Evolutionary conservation across 2,888 invertebrate genomes (phyloP), one percentile per base, ranked within the genome.

Genomic region (Formica aserva): DNA sequence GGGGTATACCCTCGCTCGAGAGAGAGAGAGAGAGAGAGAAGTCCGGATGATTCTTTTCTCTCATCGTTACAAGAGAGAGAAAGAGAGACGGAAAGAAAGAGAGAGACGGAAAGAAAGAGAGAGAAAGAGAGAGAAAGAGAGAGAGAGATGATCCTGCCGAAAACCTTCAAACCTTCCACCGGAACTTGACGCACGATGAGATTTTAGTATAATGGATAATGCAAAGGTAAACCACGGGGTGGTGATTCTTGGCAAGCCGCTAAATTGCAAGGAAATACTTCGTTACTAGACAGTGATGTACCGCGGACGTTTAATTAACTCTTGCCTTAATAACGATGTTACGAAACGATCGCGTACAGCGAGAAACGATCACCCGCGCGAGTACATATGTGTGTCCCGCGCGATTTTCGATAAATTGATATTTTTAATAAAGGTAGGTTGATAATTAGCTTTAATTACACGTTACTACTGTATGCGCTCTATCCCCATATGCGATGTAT

Each of bases 151-250:
- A 78, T 72, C 71, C 83, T 18, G 8, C 62, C 66, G 63, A 85
- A 88, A 86, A 85, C 62, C 57, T 57, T 74, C 35, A 83, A 84
- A 82, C 78, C 71, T 38, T 71, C 65, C 72, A 72, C 32, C 65
- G 69, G 75, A 83, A 76, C 60, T 41, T 52, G 66, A 65, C 63
- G 60, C 77, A 52, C 67, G 55, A 74, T 65, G 74, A 60, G 66
- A 66, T 45, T 22, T 76, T 41, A 60, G 74, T 60, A 60, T 80
- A 78, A 78, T 60, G 78, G 57, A 78, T 78, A 80, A 88, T 63
- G 60, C 84, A 81, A 85, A 32, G 45, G 35, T 60, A 45, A 72
- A 60, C 74, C 48, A 57, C 60, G 74, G 72, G 41, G 55, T 29
- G 65, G 74, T 60, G 60, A 72, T 80, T 72, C 74, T 38, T 32